Evolutionary conservation across 2,113 vertebrate genomes (phyloP).

Genomic region (Phalacrocorax carbo): DNA sequence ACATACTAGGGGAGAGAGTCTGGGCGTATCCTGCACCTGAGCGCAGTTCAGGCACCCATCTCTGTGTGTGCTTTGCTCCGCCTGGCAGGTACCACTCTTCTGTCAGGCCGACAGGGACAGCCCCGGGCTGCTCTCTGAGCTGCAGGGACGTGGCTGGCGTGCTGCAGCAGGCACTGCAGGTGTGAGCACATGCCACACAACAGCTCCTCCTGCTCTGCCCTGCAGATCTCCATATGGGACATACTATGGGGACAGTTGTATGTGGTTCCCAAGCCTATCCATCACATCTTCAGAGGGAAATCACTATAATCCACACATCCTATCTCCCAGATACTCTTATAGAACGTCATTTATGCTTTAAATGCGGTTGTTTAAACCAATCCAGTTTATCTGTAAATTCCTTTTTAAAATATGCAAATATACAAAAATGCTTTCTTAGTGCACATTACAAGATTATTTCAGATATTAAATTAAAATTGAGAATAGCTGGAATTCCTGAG

Average conservation of each 20-base stretch:
- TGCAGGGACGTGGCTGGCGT: not conserved
- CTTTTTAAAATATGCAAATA: not conserved
- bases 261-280: not conserved
- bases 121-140: not conserved
- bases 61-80: rapidly evolving
- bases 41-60: not conserved
- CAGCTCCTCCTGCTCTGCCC: not conserved
- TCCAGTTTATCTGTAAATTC: not conserved
- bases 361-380: not conserved
- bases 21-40: not conserved
- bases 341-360: not conserved
- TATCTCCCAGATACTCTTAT: not conserved
- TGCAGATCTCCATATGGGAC: rapidly evolving
- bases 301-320: not conserved
- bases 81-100: rapidly evolving
- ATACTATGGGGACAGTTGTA: not conserved
- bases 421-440: not conserved
- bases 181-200: not conserved
- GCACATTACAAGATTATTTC: not conserved
- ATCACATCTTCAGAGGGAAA: not conserved
- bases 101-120: not conserved
- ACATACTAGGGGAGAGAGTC: not conserved
- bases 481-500: slow-evolving; percentile 3
- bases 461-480: not conserved
- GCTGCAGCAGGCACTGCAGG: not conserved